phyloP scores from a whole-genome alignment of 1,140 invertebrate species.

The Drosophila virilis region DNA sequence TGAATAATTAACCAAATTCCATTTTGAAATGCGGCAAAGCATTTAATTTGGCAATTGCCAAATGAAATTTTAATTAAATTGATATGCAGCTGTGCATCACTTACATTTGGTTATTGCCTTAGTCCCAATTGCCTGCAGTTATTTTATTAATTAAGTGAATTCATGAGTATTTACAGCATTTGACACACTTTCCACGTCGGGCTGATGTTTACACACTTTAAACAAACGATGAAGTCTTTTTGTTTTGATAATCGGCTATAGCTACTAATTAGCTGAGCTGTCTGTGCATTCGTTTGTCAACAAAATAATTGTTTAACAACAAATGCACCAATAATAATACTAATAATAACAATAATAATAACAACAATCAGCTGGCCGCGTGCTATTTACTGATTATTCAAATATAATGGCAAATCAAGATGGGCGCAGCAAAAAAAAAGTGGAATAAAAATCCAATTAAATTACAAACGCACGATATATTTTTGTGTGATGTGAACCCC shows the following conservation, averaged over 20 bases:
- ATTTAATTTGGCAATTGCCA: slow-evolving; percentile 32
- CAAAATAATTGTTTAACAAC: slow-evolving; percentile 3
- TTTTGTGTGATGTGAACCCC: slow-evolving; percentile 24
- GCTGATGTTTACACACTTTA: slow-evolving; percentile 27
- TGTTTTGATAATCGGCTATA: slow-evolving; percentile 11
- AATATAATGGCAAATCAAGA: slow-evolving; percentile 66
- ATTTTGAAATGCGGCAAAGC: slow-evolving; percentile 3
- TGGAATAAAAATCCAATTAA: slow-evolving; percentile 59
- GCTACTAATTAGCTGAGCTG: slow-evolving; percentile 30
- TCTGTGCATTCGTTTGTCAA: neutral
- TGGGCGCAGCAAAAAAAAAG: neutral
- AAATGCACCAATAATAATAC: slow-evolving; percentile 7
- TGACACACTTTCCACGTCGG: slow-evolving; percentile 11
- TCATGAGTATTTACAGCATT: slow-evolving; percentile 19
- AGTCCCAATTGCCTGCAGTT: slow-evolving; percentile 6
- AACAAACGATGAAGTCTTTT: neutral
- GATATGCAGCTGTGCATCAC: slow-evolving; percentile 28
- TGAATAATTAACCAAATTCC: slow-evolving; percentile 5
- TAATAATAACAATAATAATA: neutral
- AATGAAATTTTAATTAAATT: slow-evolving; percentile 57
- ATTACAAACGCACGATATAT: slow-evolving; percentile 41
- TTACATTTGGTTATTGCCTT: slow-evolving; percentile 37
- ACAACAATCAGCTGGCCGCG: neutral
- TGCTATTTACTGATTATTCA: slow-evolving; percentile 55
- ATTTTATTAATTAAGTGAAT: slow-evolving; percentile 13